Conservation (phyloP, 1,140 invertebrate species). For the Oreohelix idahoensis region DNA sequence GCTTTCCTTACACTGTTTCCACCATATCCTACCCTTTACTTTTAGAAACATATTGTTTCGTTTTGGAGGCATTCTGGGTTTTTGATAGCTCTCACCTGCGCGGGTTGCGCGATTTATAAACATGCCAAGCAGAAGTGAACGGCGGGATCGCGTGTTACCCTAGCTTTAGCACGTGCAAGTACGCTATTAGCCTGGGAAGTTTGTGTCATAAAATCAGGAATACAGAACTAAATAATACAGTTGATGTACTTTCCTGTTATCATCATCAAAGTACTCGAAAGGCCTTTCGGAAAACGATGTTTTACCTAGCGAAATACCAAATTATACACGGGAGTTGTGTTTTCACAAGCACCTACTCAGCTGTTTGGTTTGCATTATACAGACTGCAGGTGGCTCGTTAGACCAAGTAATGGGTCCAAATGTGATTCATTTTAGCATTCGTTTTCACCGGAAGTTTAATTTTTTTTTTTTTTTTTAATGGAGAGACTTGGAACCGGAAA, state of each 20-base stretch:
- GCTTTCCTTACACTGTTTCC: slow-evolving; percentile 8
- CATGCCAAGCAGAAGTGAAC: not conserved
- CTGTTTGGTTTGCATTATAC: not conserved
- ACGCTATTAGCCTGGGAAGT: not conserved
- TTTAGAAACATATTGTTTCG: slow-evolving; percentile 1
- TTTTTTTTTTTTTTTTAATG: not conserved
- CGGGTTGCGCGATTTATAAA: not conserved
- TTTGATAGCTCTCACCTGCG: slow-evolving; percentile 5
- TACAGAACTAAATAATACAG: not conserved
- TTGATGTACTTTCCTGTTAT: not conserved
- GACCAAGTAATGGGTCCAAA: not conserved
- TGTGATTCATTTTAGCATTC: not conserved
- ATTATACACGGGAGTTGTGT: too few species aligned
- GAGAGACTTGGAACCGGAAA: too few species aligned
- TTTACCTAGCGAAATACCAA: too few species aligned
- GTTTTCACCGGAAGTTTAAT: not conserved
- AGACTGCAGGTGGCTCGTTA: not conserved
- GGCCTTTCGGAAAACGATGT: too few species aligned
- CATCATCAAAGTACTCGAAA: not conserved
- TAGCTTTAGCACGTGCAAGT: not conserved
- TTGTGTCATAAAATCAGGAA: not conserved
- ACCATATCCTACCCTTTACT: not conserved
- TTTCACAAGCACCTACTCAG: not conserved
- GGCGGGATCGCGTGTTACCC: not conserved
- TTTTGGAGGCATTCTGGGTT: not conserved